A percentile compares a stretch with the other conserved stretches of the same genome.
Conservation (phyloP, 2,888 invertebrate genomes). For the Exocentrus adspersus region DNA sequence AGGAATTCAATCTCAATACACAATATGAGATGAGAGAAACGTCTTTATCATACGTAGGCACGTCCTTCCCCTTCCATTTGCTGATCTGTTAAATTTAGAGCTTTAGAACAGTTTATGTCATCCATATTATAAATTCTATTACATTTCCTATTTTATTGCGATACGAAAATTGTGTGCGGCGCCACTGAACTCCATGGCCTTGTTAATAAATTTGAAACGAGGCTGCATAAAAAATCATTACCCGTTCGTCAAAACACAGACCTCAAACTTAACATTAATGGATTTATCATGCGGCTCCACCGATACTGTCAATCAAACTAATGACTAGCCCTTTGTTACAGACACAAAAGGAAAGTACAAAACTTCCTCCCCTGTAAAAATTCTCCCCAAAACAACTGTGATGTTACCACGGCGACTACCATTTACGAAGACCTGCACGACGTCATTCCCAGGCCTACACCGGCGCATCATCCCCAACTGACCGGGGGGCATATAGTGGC, state of each 20-base stretch:
- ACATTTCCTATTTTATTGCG: no score
- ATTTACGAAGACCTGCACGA: constrained; percentile 84
- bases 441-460: constrained; percentile 67
- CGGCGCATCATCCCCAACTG: constrained; percentile 58
- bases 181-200: neutral
- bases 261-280: neutral
- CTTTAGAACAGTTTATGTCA: no score
- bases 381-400: constrained; percentile 68
- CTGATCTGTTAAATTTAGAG: no score
- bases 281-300: constrained; percentile 5
- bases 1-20: no score
- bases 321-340: constrained; percentile 64
- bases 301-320: constrained; percentile 21
- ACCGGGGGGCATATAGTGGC: constrained; percentile 61
- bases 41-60: no score
- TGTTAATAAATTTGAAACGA: constrained; percentile 15
- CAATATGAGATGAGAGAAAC: no score
- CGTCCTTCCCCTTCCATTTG: no score
- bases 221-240: constrained; percentile 11
- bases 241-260: constrained; percentile 5
- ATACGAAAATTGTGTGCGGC: no score
- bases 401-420: constrained; percentile 69
- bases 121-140: no score
- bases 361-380: constrained; percentile 86
- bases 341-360: constrained; percentile 88